Percentiles rank a stretch among this genome's conserved stretches.
These are phyloP conservation scores for Mus spicilegus DNA, from an alignment of 2,113 vertebrate genomes.

Conservation along the genomic window DNA sequence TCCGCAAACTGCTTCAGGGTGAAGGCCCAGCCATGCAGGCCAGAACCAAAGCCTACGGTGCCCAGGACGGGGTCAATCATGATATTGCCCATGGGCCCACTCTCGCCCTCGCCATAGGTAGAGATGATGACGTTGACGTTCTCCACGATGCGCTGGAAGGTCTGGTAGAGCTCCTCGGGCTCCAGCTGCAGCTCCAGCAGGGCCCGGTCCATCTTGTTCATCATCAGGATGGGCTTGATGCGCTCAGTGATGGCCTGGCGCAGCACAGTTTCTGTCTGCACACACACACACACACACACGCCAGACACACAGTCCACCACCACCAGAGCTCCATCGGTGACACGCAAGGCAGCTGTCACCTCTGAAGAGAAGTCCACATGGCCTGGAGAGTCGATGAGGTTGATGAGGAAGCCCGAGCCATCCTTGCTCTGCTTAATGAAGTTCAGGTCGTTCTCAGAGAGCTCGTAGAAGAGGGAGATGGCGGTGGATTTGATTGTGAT, in stretches of 20 bases:
- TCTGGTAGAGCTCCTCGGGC: constrained; percentile 95
- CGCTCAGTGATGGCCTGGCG: constrained; percentile 96
- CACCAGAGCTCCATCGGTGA: constrained; percentile 97
- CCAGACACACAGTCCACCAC: constrained; percentile 98
- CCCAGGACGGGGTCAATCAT: constrained; percentile 94
- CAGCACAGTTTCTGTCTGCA: constrained; percentile 98
- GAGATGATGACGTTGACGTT: constrained; percentile 97
- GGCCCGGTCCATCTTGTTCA: constrained; percentile 99
- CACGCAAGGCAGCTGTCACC: constrained; percentile 96
- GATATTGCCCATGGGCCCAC: constrained; percentile 96
- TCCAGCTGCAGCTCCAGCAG: constrained; percentile 96
- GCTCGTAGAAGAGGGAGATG: constrained; percentile 96
- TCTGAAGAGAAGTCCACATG: constrained; percentile 99
- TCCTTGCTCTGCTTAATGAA: constrained; percentile 98
- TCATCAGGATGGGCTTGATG: constrained; percentile 98
- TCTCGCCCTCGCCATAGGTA: constrained; percentile 95
- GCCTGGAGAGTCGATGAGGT: constrained; percentile 97
- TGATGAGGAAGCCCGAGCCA: constrained; percentile 96
- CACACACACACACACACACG: too few species aligned
- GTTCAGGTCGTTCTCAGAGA: constrained; percentile 92
- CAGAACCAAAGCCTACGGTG: constrained; percentile 97
- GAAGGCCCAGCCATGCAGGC: constrained; percentile 98
- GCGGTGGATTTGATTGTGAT: constrained; percentile 99
- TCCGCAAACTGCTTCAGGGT: constrained; percentile 99
- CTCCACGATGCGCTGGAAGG: constrained; percentile 98